A percentile compares a stretch with the other conserved stretches of the same genome.
These are phyloP conservation scores for Vultur gryphus DNA, from an alignment of 2,797 vertebrate species.

Conservation along the genomic window DNA sequence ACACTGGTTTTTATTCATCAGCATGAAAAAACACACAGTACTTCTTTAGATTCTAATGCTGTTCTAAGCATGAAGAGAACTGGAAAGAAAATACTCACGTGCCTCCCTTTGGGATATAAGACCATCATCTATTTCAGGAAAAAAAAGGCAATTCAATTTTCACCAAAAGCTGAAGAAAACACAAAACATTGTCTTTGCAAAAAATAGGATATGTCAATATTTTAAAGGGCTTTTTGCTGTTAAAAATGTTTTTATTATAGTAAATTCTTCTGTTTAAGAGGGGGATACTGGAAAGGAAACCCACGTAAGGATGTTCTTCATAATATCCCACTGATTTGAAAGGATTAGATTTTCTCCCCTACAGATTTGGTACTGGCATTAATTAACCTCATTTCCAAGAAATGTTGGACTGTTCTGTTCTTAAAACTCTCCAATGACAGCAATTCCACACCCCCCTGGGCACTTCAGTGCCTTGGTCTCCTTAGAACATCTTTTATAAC, in stretches of 20 bases:
- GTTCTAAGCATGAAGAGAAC: background rate
- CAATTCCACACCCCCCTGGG: background rate
- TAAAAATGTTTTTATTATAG: background rate
- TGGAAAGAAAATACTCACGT: background rate
- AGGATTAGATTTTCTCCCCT: background rate
- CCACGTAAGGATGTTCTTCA: background rate
- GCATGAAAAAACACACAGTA: background rate
- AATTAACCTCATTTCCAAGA: conserved; percentile 2
- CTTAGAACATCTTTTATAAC: background rate
- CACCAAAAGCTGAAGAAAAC: background rate
- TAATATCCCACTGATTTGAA: background rate
- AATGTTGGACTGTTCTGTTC: background rate
- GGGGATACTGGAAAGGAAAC: background rate
- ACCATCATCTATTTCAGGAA: background rate
- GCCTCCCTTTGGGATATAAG: background rate
- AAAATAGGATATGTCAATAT: background rate
- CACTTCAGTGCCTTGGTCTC: background rate
- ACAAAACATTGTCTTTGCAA: background rate
- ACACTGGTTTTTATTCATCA: background rate
- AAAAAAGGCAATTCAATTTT: background rate
- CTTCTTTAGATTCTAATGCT: background rate
- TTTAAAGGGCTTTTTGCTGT: background rate
- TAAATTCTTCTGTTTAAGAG: background rate
- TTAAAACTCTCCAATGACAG: background rate
- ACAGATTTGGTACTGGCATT: background rate